Evolutionary conservation across 2,113 vertebrate genomes (phyloP).

Genomic region (Sprattus sprattus): DNA sequence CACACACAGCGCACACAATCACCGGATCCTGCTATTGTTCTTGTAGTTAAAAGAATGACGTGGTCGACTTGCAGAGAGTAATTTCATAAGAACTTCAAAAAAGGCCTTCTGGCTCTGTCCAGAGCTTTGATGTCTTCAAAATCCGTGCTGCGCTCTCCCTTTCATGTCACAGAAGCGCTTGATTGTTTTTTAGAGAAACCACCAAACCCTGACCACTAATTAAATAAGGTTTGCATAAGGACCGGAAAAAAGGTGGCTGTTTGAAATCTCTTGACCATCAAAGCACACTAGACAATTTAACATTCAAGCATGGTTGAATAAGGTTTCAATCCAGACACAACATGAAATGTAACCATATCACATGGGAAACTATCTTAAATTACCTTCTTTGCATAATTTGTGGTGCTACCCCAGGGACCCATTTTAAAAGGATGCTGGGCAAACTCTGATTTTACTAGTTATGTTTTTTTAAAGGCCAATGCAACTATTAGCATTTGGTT

Average conservation of each 20-base stretch:
- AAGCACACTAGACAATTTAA: background rate
- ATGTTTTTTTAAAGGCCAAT: conserved; percentile 19
- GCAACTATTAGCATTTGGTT: conserved; percentile 34
- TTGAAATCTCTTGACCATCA: background rate
- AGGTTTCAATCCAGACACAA: background rate
- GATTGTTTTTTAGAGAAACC: conserved; percentile 44
- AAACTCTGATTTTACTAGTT: background rate
- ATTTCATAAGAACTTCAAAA: conserved; percentile 53
- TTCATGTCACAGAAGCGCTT: conserved; percentile 56
- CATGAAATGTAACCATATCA: background rate
- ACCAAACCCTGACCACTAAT: conserved; percentile 36
- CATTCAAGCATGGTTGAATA: background rate
- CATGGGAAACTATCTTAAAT: background rate
- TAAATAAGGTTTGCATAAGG: conserved; percentile 29
- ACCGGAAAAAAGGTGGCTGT: conserved; percentile 23
- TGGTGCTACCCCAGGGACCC: background rate
- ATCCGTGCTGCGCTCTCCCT: conserved; percentile 45
- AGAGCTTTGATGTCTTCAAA: conserved; percentile 54
- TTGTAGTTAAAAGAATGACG: conserved; percentile 50
- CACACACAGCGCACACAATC: background rate
- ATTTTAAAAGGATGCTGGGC: background rate
- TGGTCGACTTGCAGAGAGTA: conserved; percentile 33
- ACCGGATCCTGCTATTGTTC: conserved; percentile 44
- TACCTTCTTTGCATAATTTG: background rate
- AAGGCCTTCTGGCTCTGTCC: conserved; percentile 47